These are phyloP conservation scores for Apistogramma diplotaenia DNA, from an alignment of 2,113 vertebrate genomes.

Conservation along the genomic window DNA sequence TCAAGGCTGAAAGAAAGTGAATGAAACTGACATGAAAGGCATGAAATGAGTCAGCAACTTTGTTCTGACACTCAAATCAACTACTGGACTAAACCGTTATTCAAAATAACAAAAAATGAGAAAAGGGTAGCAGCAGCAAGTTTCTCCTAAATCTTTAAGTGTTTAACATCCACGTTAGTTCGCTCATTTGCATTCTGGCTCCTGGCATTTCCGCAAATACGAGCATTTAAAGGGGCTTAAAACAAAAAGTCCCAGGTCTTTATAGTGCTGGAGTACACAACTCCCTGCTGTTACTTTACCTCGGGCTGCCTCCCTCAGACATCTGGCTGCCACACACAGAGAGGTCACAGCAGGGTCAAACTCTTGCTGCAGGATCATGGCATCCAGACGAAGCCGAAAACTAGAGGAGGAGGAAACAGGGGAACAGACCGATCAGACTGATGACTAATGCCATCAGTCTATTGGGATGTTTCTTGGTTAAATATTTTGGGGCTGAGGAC, in stretches of 20 bases:
- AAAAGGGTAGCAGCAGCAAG: not conserved
- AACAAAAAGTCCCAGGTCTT: conserved; percentile 13
- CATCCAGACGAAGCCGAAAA: conserved; percentile 78
- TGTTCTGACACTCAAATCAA: not conserved
- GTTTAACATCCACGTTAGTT: not conserved
- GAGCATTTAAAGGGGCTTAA: conserved; percentile 8
- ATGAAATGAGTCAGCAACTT: conserved; percentile 30
- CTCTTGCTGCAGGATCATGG: conserved; percentile 83
- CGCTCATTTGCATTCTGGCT: not conserved
- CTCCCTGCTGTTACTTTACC: conserved; percentile 74
- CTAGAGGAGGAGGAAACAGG: conserved; percentile 57
- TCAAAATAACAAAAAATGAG: not conserved
- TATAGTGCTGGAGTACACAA: conserved; percentile 17
- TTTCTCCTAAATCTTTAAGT: not conserved
- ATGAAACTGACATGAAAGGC: not conserved
- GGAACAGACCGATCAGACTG: conserved; percentile 25
- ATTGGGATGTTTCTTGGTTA: not conserved
- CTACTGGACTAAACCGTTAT: not conserved
- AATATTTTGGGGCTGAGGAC: not conserved
- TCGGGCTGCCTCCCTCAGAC: conserved; percentile 80
- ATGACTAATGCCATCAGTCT: conserved; percentile 1
- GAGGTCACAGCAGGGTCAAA: conserved; percentile 81
- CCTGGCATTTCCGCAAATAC: conserved; percentile 1
- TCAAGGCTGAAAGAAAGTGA: conserved; percentile 2
- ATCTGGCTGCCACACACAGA: conserved; percentile 82